These are phyloP conservation scores for Centrocercus urophasianus DNA, from an alignment of 2,113 vertebrate genomes.

Conservation along the genomic window DNA sequence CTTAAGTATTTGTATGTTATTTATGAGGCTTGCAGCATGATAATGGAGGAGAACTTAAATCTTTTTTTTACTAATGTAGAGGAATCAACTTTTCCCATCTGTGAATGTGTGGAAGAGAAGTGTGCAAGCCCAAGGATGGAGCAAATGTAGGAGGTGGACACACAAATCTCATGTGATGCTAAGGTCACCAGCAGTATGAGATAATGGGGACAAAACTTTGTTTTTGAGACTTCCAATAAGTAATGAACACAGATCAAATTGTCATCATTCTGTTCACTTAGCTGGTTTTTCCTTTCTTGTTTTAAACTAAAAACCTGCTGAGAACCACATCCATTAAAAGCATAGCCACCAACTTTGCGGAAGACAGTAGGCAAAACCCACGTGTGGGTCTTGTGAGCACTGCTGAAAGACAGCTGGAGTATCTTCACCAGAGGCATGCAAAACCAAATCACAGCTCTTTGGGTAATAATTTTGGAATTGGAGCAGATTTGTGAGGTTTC, in stretches of 20 bases:
- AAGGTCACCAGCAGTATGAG: not conserved
- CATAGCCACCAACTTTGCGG: not conserved
- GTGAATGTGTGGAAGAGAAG: not conserved
- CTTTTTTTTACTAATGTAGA: not conserved
- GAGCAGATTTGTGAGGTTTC: not conserved
- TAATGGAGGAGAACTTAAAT: not conserved
- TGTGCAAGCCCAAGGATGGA: not conserved
- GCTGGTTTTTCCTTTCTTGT: not conserved
- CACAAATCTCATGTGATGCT: not conserved
- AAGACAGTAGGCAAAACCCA: conserved; percentile 22
- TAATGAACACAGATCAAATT: not conserved
- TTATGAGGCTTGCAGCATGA: not conserved
- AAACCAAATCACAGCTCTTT: not conserved
- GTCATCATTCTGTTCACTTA: not conserved
- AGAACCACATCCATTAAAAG: not conserved
- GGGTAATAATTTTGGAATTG: not conserved
- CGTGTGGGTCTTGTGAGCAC: not conserved
- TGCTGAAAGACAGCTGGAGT: conserved; percentile 34
- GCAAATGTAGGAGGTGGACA: not conserved
- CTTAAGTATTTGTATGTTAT: not conserved
- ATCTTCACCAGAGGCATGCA: not conserved
- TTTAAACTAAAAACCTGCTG: conserved; percentile 28
- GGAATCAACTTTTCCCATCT: not conserved
- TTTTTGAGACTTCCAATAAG: not conserved
- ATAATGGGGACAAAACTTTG: not conserved